Base-by-base conservation (phyloP, 2,797 vertebrate species). In the Pseudochaenichthys georgianus region DNA sequence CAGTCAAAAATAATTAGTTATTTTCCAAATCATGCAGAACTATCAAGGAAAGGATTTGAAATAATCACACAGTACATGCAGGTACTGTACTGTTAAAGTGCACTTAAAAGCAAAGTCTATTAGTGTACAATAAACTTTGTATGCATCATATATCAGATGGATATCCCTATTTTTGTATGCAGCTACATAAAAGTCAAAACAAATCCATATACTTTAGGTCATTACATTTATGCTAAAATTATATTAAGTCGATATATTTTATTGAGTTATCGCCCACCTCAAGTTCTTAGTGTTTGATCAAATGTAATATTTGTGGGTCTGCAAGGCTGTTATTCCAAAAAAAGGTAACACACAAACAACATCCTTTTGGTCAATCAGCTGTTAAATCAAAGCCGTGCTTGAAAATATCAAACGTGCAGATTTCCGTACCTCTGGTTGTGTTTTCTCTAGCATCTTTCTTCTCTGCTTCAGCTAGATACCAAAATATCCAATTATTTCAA, bases 371-470 rank as follows among this genome's bases (percentile, higher is more conserved):
- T 60, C 21, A 46, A 28, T 61, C 45, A 28, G 38, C 3, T 16
- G 12, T 48, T 5, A 62, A 41, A 55, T 9, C 16, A 51, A 51
- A 46, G 6, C 2, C 66, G 50, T 64, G 59, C 60, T 28, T 28
- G 16, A 5, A 59, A 52, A 43, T 4, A 38, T 61, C 10, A 38
- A 31, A 19, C 78, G 52, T 71, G 81, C 64, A 45, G 53, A 13
- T 58, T 72, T 34, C 10, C 13, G 4, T 82, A 94, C 93, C 91
- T 94, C 9, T 65, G 19, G 79, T 70, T 9, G 61, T 65, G 57
- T 83, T 88, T 43, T 38, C 73, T 76, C 16, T 62, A 19, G 63
- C 48, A 34, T 54, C 10, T 17, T 81, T 64, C 59, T 85, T 75
- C 67, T 13, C 85, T 41, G 70, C 41, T n/a, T 4, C 21, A 47